Evolutionary conservation across 2,113 vertebrate genomes (phyloP), one percentile per base, ranked within the genome.

Genomic region (Emydura subglobosa): DNA sequence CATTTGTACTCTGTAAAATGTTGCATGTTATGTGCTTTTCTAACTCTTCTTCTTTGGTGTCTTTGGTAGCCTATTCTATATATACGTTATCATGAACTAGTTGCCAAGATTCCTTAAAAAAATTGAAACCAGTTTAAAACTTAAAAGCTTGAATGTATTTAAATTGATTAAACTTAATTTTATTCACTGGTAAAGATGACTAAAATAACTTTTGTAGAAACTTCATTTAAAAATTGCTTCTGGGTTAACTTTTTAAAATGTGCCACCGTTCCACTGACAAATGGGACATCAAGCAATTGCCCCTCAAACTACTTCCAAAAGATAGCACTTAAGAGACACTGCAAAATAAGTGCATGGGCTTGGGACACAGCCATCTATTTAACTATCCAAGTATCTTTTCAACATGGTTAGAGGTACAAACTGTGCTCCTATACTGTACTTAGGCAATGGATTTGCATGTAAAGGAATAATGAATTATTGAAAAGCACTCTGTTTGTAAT

Each of bases 401-500:
- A 88, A 82, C 83, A 79, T 5, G 34, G 61, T 31, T 31, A 61
- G 10, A 96, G 21, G 51, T 16, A 49, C 5, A 21, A 50, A 6
- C 12, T 92, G 90, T 90, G 78, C 34, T 92, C 50, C 49, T 82
- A 59, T 89, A 84, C 0, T 86, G 29, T 74, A 87, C 76, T 81
- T 91, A 68, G 76, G 44, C 83, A 47, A 19, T 86, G 11, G 21
- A 82, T 85, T 53, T 97, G 50, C 44, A 76, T 65, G 5, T 34
- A 34, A 72, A 82, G 29, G 22, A 89, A 27, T 10, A 92, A 51
- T 86, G 86, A 78, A 87, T 86, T 93, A 95, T 82, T 91, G 65
- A 92, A 95, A 97, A 92, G 61, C 29, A 72, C 80, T 82, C 72
- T 25, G 59, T 61, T 61, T 61, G 72, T 53, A 89, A 84, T 86